Evolutionary conservation across 2,113 vertebrate species (phyloP), one percentile per base, ranked within the genome.

Genomic region (Proterorhinus semilunaris): DNA sequence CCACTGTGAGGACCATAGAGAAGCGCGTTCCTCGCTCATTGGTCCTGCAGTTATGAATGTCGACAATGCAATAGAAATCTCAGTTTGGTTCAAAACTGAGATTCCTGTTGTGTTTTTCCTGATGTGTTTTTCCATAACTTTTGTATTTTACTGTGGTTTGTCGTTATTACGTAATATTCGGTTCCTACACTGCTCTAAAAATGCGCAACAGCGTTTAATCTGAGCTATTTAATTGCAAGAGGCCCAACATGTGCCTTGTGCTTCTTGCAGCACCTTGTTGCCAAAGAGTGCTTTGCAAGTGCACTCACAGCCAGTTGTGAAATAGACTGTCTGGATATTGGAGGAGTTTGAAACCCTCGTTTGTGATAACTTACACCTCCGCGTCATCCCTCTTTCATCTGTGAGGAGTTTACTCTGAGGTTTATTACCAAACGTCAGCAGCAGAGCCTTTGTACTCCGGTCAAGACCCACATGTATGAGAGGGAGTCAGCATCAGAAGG

Each of bases 331-430:
- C 36, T 43, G 57, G 58, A 1, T 44, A 45, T 45, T 44, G 58
- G 42, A 42, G n/a, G 58, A 44, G 55, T 10, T 53, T 8, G 8
- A 54, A 46, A 12, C 62, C 48, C 12, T 16, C 80, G 74, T 80
- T 81, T 76, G 69, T 47, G 74, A 77, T 72, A 72, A 55, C 71
- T n/a, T 67, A 79, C 71, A 79, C 69, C 76, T 80, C 73, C 71
- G 71, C 74, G 65, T 84, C 80, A 83, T 70, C 70, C 45, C 16
- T 53, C 84, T 82, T 79, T 86, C 64, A 66, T 57, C 68, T 61
- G 71, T 55, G 59, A 27, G 45, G 48, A 47, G 70, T 68, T 81
- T 80, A 81, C 65, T 80, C 80, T 77, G 72, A 63, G 43, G 52
- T 61, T 51, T 5, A 11, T 75, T 66, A 68, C 77, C 74, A 74